A percentile compares a stretch with the other conserved stretches of the same genome.
phyloP scores from a whole-genome alignment of 2,888 invertebrate species.

The Chrysotoxum bicinctum region DNA sequence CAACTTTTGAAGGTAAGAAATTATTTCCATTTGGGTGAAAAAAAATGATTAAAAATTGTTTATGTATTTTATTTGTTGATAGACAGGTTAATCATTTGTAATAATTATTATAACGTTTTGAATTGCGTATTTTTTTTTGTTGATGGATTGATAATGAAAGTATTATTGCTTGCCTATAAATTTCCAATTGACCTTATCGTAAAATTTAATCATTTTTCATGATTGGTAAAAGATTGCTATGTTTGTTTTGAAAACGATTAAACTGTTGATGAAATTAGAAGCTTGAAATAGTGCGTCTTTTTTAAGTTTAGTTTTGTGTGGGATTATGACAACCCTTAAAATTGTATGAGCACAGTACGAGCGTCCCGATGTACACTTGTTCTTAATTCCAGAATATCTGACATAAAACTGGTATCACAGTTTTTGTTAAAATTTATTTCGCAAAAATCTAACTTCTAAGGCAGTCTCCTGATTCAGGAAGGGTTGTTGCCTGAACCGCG shows the following conservation, averaged over 20 bases:
- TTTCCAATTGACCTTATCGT: not conserved
- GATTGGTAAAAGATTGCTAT: too few relatives aligned
- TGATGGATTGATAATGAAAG: not conserved
- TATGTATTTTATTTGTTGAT: not conserved
- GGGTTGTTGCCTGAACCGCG: too few relatives aligned
- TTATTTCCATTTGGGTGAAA: not conserved
- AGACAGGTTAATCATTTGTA: slow-evolving; percentile 7
- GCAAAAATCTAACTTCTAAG: too few relatives aligned
- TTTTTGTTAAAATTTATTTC: too few relatives aligned
- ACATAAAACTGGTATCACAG: too few relatives aligned
- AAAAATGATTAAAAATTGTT: not conserved
- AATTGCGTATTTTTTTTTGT: not conserved
- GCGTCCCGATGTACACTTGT: too few relatives aligned
- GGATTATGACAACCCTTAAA: too few relatives aligned
- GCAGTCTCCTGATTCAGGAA: too few relatives aligned
- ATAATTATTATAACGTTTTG: not conserved
- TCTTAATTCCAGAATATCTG: too few relatives aligned
- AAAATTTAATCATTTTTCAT: not conserved
- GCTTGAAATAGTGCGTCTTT: too few relatives aligned
- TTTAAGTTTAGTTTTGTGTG: too few relatives aligned
- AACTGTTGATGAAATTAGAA: not conserved
- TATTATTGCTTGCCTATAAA: not conserved
- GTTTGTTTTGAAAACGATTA: not conserved
- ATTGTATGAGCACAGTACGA: too few relatives aligned
- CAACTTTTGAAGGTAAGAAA: not conserved